Base-by-base conservation (phyloP, 2,888 invertebrate genomes). In the Drosophila sordidula region DNA sequence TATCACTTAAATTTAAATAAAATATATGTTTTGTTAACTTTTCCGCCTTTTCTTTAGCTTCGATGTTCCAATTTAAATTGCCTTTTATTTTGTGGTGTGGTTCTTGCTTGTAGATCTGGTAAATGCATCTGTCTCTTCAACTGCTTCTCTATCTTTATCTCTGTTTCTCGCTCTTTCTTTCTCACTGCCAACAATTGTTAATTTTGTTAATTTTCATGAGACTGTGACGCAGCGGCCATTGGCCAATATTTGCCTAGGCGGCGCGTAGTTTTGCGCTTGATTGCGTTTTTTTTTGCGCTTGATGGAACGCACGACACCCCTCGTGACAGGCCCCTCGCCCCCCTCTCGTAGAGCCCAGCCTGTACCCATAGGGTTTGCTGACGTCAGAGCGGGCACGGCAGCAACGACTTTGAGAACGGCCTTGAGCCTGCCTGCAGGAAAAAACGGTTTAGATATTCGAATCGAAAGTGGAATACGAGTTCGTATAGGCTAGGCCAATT, bases 381-480 rank as follows among this genome's bases (percentile, higher is more conserved):
- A 76, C 78, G 76, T 76, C 76, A 76, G 63, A 78, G 74, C 70
- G 70, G 73, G 73, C 69, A 62, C 54, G 72, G 77, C 75, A 58
- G 44, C 52, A 62, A 45, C 46, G 57, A 73, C 72, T 66, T 71
- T 66, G 56, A 38, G 42, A 50, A 59, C 29, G 75, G 67, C 72
- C 72, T 68, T 72, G 65, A 22, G 54, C 34, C 34, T 25, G 55
- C 34, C 41, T 41, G 58, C 54, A 36, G 54, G 44, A 46, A 47
- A 56, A 39, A 52, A 51, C 47, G 41, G 47, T 51, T 51, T 29
- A 45, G 55, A 55, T 47, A 69, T 42, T 56, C 45, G 41, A 69
- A 36, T 65, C 50, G 39, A 59, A 52, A 57, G 50, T 38, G 64
- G 50, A 29, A 49, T 57, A 12, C 36, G 47, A 11, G 39, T 45